Evolutionary conservation across 2,113 vertebrate species (phyloP).

Genomic region (Orycteropus afer): DNA sequence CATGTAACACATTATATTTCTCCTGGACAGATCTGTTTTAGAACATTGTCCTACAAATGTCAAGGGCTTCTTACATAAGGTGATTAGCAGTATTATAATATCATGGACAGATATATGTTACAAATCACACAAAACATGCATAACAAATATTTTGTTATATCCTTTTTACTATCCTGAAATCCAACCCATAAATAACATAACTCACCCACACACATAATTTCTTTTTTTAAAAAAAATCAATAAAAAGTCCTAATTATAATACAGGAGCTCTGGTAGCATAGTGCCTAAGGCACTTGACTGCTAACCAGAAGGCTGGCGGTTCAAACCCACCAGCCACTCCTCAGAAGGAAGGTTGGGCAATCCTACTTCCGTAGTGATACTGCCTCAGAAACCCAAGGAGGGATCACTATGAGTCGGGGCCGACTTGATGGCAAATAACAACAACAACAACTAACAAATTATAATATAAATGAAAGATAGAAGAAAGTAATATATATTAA

Average conservation of each 20-base stretch:
- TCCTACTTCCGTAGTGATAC: too few species aligned
- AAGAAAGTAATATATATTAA: neutral
- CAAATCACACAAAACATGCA: neutral
- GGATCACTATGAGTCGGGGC: too few species aligned
- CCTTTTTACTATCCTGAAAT: neutral
- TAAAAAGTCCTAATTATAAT: neutral
- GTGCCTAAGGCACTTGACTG: too few species aligned
- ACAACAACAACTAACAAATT: too few species aligned
- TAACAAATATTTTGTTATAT: neutral
- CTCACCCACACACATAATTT: neutral
- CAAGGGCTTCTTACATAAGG: neutral
- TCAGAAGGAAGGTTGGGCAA: too few species aligned
- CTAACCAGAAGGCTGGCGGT: too few species aligned
- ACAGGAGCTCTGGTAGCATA: too few species aligned
- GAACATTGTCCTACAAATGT: neutral
- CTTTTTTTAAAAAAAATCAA: neutral
- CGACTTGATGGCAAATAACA: too few species aligned
- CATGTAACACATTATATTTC: neutral
- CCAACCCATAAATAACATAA: conserved; percentile 3
- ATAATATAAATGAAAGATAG: neutral
- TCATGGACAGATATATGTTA: neutral
- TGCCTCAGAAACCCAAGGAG: too few species aligned
- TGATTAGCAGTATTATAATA: neutral
- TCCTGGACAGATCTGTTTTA: neutral
- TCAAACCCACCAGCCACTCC: too few species aligned